Conservation (phyloP, 2,113 vertebrate species). For the Andinoacara biseriatus region DNA sequence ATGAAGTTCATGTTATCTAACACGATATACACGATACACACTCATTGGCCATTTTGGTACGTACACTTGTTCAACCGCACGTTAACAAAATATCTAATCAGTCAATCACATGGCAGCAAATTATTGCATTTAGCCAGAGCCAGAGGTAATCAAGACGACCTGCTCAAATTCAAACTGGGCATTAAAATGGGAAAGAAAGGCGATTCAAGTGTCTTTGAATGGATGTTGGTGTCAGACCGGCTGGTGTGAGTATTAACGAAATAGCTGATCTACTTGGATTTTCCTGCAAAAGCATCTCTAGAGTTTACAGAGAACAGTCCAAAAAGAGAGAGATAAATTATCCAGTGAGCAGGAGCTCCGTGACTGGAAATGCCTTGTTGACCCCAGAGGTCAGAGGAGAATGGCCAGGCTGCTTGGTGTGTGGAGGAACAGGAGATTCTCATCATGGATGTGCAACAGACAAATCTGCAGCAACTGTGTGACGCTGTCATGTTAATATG, state of each 20-base stretch:
- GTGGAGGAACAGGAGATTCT: background rate
- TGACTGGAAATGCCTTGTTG: background rate
- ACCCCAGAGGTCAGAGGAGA: background rate
- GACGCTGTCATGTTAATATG: background rate
- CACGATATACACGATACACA: background rate
- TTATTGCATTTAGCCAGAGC: background rate
- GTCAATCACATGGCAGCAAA: background rate
- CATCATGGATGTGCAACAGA: background rate
- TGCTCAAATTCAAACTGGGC: background rate
- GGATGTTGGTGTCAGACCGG: background rate
- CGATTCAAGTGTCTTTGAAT: background rate
- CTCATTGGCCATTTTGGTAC: background rate
- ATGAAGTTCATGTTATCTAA: conserved; percentile 9
- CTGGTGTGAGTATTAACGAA: background rate
- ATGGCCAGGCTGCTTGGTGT: background rate
- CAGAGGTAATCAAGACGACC: background rate
- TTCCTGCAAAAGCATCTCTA: background rate
- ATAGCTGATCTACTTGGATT: background rate
- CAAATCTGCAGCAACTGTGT: background rate
- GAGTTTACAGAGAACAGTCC: background rate
- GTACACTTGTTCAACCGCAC: background rate
- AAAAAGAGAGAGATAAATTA: background rate
- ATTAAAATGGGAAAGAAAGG: background rate
- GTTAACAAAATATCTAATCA: background rate
- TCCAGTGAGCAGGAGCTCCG: background rate